Base-by-base conservation (phyloP, 1,140 invertebrate genomes). In the Probaryconus sp. region DNA sequence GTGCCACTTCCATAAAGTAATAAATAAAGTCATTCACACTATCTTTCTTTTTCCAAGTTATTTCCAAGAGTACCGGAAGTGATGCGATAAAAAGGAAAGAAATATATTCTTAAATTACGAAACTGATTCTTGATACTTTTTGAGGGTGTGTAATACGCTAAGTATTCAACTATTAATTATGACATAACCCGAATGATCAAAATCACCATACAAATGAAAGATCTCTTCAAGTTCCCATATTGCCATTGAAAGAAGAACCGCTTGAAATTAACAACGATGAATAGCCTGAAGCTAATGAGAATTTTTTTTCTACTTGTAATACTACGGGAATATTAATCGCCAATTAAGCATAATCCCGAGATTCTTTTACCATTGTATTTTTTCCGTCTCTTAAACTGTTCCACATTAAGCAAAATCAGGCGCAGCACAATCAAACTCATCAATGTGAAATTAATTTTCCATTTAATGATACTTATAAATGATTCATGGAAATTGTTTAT, bases 11-110 rank as follows among this genome's bases (percentile, higher is more conserved):
- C 33, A 42, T 20, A 3, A 0, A 9, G 18, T 9, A 9, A 51
- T 58, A 58, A 50, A 68, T 68, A 43, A 55, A 48, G 13, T 17
- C 28, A n/a, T n/a, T n/a, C n/a, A n/a, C 43, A 56, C 63, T 40
- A 13, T 35, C 21, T 6, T 17, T 28, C 13, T 16, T 2, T 47
- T 35, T 7, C n/a, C n/a, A n/a, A 28, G 13, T 47, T 37, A 11
- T 45, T 26, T 60, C 18, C 14, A 16, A 5, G 10, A n/a, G n/a
- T 1, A 17, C 7, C 26, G 10, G 16, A 61, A 48, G 13, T n/a
- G n/a, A n/a, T n/a, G n/a, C n/a, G n/a, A n/a, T n/a, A n/a, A n/a
- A n/a, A n/a, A n/a, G n/a, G n/a, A n/a, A n/a, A n/a, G n/a, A n/a
- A n/a, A n/a, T n/a, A n/a, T n/a, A n/a, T n/a, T n/a, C n/a, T n/a